Evolutionary conservation across 2,888 invertebrate genomes (phyloP).

Genomic region (Harpagoxenus sublaevis): DNA sequence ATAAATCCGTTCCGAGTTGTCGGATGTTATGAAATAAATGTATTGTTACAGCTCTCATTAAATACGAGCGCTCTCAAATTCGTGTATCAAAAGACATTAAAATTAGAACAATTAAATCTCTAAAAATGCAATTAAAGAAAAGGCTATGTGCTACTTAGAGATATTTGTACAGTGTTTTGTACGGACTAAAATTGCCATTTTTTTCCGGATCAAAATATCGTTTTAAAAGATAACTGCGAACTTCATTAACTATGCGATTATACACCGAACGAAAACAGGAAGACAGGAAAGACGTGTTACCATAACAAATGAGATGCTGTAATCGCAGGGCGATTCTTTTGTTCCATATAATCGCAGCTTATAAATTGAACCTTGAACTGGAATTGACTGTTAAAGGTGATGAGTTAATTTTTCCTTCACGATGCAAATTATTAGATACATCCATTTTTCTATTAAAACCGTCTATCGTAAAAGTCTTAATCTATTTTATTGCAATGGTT

Average conservation of each 20-base stretch:
- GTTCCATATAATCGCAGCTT: background rate
- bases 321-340: conserved; percentile 48
- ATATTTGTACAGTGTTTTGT: background rate
- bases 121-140: background rate
- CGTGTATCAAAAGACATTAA: background rate
- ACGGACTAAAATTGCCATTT: background rate
- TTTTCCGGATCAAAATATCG: background rate
- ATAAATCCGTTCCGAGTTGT: conserved; percentile 25
- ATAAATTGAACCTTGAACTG: conserved; percentile 22
- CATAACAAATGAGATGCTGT: conserved; percentile 59
- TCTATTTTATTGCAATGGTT: background rate
- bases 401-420: conserved; percentile 32
- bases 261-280: conserved; percentile 15
- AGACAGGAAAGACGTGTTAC: conserved; percentile 4
- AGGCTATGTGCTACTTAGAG: background rate
- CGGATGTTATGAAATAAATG: conserved; percentile 28
- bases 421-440: background rate
- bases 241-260: background rate
- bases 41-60: conserved; percentile 35
- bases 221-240: background rate
- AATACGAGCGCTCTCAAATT: conserved; percentile 6
- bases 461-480: conserved; percentile 7
- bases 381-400: conserved; percentile 19
- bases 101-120: background rate
- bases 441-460: background rate